phyloP scores from a whole-genome alignment of 1,140 invertebrate species.

The Eupeodes corollae region DNA sequence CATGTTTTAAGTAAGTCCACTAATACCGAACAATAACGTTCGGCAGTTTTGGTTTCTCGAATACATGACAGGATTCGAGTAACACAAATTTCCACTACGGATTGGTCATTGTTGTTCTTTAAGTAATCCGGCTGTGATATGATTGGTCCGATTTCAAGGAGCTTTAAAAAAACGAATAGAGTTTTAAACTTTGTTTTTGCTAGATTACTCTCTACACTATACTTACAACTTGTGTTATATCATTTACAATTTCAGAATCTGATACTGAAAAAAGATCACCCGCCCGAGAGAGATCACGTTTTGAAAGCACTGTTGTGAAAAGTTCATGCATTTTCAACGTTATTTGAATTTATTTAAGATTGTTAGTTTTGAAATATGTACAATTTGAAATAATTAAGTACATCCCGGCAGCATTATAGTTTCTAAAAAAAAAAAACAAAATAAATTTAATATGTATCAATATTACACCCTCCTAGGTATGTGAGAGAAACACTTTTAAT shows the following conservation, averaged over 20 bases:
- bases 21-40: slow-evolving; percentile 70
- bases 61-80: slow-evolving; percentile 79
- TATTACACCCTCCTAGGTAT: too few species aligned
- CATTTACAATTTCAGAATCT: slow-evolving; percentile 73
- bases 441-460: too few species aligned
- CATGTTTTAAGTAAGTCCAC: slow-evolving; percentile 77
- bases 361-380: neutral
- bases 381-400: too few species aligned
- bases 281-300: slow-evolving; percentile 78
- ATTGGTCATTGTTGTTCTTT: slow-evolving; percentile 81
- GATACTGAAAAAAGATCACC: slow-evolving; percentile 83
- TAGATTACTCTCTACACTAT: slow-evolving; percentile 9
- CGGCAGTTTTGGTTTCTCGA: slow-evolving; percentile 77
- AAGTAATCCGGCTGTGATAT: slow-evolving; percentile 69
- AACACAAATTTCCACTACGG: slow-evolving; percentile 86
- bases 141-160: slow-evolving; percentile 65
- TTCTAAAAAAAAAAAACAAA: too few species aligned
- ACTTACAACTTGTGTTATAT: slow-evolving; percentile 70
- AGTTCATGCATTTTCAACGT: slow-evolving; percentile 84
- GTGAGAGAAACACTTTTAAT: too few species aligned
- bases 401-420: too few species aligned
- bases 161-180: slow-evolving; percentile 40
- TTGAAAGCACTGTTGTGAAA: slow-evolving; percentile 73
- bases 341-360: neutral
- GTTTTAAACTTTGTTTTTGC: neutral